These are phyloP conservation scores for Boulengeromyrus knoepffleri DNA, from an alignment of 2,113 vertebrate genomes.

Conservation along the genomic window DNA sequence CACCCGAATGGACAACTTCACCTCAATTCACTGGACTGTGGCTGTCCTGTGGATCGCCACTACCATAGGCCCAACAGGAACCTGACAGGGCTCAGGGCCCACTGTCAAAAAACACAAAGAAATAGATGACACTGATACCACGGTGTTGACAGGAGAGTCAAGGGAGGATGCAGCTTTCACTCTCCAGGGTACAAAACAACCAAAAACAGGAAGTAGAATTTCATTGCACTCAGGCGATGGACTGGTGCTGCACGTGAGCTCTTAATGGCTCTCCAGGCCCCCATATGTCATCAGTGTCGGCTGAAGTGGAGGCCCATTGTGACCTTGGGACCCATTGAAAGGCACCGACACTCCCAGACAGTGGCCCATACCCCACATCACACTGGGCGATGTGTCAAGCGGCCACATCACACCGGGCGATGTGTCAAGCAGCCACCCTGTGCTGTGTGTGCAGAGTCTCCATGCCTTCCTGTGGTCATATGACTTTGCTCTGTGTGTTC, in stretches of 20 bases:
- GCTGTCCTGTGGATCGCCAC: not conserved
- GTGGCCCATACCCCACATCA: not conserved
- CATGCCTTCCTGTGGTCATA: not conserved
- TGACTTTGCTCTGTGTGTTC: not conserved
- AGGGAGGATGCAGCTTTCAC: constrained; percentile 13
- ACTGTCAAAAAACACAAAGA: constrained; percentile 38
- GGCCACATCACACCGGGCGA: not conserved
- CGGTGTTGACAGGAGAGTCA: constrained; percentile 33
- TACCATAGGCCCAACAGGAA: not conserved
- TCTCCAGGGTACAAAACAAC: not conserved
- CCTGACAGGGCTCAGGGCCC: constrained; percentile 5
- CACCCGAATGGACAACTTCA: not conserved
- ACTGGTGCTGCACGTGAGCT: not conserved
- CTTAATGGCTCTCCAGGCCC: not conserved
- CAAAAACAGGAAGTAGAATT: not conserved
- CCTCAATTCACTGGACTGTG: not conserved
- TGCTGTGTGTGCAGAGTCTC: not conserved
- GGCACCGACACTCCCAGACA: not conserved
- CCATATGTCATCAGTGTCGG: not conserved
- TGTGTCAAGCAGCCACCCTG: not conserved
- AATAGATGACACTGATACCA: constrained; percentile 13
- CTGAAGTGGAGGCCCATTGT: not conserved
- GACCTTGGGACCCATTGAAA: not conserved
- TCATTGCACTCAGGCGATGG: not conserved
- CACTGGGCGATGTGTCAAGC: not conserved